phyloP scores from a whole-genome alignment of 2,113 vertebrate species.

The Zosterops lateralis region DNA sequence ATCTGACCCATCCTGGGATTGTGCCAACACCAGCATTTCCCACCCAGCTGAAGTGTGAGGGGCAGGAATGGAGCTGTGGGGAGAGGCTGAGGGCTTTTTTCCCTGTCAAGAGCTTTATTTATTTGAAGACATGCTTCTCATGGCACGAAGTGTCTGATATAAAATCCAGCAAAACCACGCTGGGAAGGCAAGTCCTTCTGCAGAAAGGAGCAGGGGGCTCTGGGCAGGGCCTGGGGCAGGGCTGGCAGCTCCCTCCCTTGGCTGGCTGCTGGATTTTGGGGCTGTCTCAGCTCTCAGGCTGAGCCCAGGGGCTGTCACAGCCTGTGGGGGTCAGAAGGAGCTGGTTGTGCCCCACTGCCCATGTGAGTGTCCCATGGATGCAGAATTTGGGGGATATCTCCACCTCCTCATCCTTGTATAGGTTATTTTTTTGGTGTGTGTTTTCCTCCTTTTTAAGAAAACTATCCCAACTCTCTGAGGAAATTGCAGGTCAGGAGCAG shows the following conservation, averaged over 20 bases:
- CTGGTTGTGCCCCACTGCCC: not conserved
- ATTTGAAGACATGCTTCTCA: not conserved
- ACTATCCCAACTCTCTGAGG: not conserved
- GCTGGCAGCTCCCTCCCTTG: not conserved
- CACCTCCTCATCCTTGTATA: too few species aligned
- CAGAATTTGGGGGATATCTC: not conserved
- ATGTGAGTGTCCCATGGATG: not conserved
- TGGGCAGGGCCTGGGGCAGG: not conserved
- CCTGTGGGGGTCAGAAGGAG: rapidly evolving
- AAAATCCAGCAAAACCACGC: not conserved
- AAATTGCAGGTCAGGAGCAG: not conserved
- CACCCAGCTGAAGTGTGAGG: not conserved
- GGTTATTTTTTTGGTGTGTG: rapidly evolving
- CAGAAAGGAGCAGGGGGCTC: not conserved
- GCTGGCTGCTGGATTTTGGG: not conserved
- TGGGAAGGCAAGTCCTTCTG: not conserved
- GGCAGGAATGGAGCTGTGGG: not conserved
- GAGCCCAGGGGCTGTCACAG: not conserved
- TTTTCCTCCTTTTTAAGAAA: not conserved
- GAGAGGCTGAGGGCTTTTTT: not conserved
- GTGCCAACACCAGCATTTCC: not conserved
- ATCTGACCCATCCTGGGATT: not conserved
- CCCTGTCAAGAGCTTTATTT: not conserved
- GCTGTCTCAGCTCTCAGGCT: not conserved
- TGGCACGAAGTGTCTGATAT: not conserved